Base-by-base conservation (phyloP, 2,888 invertebrate genomes). In the Pherbina coryleti region DNA sequence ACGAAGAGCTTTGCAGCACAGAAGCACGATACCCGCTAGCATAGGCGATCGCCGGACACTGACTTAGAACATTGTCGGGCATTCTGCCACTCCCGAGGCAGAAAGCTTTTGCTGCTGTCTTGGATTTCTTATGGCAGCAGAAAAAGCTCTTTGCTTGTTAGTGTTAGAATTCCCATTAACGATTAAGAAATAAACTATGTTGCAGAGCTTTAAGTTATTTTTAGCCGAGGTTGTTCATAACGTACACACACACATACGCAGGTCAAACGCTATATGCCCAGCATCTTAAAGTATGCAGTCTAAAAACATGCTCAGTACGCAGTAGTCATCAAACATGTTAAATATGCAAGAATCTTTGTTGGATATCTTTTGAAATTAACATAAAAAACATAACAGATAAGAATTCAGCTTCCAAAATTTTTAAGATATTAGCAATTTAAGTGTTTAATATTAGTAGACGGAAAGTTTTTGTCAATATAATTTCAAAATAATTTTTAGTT, bases 371-470 rank as follows among this genome's bases (percentile, higher is more conserved):
- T 72, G n/a, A 69, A 69, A 69, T 7, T 17, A 51, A 55, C 11
- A 75, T 51, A 19, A 76, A 64, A 79, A 72, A 72, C 53, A 62
- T 28, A 71, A 51, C 44, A 11, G 34, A 51, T 79, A 64, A 78
- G 57, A 81, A 79, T 79, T 80, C 83, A 82, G 83, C 84, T 84
- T 84, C 84, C 84, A 84, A 82, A 71, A 82, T 80, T 82, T 82
- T 83, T 84, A 83, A 83, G 83, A 84, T 82, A 82, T 76, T 84
- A 84, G 84, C 71, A 60, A 82, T 75, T 76, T 84, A 84, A 84
- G 83, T 83, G 83, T 84, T 84, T 82, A 82, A 80, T 75, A 82
- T 81, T 82, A 83, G 82, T 80, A 57, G 72, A 72, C 55, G 25
- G 9, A 64, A 64, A 64, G 5, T 66, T 37, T 66, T 66, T 37